Evolutionary conservation across 2,113 vertebrate genomes (phyloP), one percentile per base, ranked within the genome.

Genomic region (Paradoxurus hermaphroditus): DNA sequence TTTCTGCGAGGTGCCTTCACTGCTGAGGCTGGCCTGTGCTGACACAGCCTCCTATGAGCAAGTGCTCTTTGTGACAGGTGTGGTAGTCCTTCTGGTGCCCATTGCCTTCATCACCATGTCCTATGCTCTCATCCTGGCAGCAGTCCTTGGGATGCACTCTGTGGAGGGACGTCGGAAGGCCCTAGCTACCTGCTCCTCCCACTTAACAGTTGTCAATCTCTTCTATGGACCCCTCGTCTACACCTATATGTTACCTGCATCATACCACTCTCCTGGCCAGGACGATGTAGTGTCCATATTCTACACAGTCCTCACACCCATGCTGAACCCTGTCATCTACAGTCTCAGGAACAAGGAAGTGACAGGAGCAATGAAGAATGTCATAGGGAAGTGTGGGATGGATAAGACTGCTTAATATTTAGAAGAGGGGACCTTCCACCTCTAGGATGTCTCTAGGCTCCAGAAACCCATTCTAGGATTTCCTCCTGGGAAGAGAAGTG

Each of bases 281-380:
- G 95, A 96, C 18, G 51, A 96, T 4, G 49, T 92, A 0, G 92
- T 96, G 8, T 96, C 95, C 0, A 27, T 97, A 59, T 96, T 96
- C 44, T 93, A 97, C 25, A 96, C 95, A 0, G 95, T 95, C 13
- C 93, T 97, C 95, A 97, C 93, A 1, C 93, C 97, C 77, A 83
- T 97, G 82, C 75, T 97, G 10, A 93, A 91, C 34, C 93, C 93
- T 18, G 41, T 96, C 62, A 96, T 93, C 86, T 95, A 96, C n/a
- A 96, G 97, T 77, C 82, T 96, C 63, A 97, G 97, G 41, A 96
- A 97, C 77, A 96, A 95, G 34, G 97, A 97, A 16, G 97, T 96
- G 7, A 51, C 87, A 23, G 95, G 87, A 16, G 93, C 95, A 41
- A 88, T 96, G 95, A 96, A 67, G 83, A 95, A 94, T 56, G 53